A percentile compares a stretch with the other conserved stretches of the same genome.
Evolutionary conservation across 2,113 vertebrate genomes (phyloP).

Genomic region (Orthochromis indermauri): DNA sequence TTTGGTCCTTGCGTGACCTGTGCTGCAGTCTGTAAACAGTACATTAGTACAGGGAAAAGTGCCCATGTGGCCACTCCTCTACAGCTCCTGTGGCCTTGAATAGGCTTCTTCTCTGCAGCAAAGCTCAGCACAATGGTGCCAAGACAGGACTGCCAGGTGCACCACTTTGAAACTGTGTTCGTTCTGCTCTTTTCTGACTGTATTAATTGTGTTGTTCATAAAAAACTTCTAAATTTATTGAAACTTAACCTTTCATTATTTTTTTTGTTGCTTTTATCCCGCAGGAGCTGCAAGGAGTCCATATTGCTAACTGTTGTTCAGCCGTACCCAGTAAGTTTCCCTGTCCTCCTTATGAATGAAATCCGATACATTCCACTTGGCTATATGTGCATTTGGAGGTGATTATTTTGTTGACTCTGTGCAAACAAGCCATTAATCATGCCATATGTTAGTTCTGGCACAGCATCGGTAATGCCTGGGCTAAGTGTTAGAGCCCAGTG

Average conservation of each 20-base stretch:
- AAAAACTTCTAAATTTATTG: background rate
- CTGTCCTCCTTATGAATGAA: background rate
- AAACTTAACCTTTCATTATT: background rate
- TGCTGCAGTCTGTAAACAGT: conserved; percentile 10
- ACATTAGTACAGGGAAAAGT: conserved; percentile 22
- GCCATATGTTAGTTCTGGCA: conserved; percentile 37
- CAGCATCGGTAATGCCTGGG: background rate
- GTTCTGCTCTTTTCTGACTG: background rate
- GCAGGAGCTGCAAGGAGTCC: conserved; percentile 97
- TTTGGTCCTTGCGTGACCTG: conserved; percentile 2
- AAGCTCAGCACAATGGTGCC: background rate
- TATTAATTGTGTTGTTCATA: background rate
- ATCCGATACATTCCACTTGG: background rate
- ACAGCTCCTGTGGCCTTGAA: background rate
- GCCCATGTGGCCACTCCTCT: background rate
- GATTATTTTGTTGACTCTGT: conserved; percentile 19
- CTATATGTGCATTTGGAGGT: background rate
- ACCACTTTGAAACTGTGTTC: background rate
- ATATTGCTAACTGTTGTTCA: conserved; percentile 95
- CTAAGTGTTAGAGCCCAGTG: background rate
- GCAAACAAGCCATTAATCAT: conserved; percentile 31
- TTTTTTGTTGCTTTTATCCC: conserved; percentile 21
- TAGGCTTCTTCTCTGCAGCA: background rate
- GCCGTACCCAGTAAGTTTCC: conserved; percentile 88
- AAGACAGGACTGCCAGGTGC: background rate